These are phyloP conservation scores for Amyelois transitella DNA, from an alignment of 1,140 invertebrate species.

Conservation along the genomic window DNA sequence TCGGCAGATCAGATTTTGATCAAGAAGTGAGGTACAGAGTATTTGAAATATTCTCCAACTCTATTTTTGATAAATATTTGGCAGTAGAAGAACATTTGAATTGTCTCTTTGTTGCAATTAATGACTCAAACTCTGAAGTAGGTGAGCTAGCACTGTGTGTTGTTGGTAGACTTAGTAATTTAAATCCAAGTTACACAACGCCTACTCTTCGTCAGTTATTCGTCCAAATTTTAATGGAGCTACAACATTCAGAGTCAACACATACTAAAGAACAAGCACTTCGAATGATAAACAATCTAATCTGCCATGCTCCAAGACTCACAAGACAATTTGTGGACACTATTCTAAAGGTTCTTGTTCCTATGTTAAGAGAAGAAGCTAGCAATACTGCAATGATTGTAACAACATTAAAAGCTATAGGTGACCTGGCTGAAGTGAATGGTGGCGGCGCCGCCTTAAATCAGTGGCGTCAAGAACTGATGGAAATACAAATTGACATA, in stretches of 20 bases:
- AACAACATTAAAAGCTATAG: slow-evolving; percentile 92
- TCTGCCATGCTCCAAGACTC: slow-evolving; percentile 93
- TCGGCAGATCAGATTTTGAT: slow-evolving; percentile 96
- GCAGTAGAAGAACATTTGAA: slow-evolving; percentile 96
- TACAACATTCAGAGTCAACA: slow-evolving; percentile 95
- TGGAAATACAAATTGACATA: slow-evolving; percentile 93
- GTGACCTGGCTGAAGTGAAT: slow-evolving; percentile 96
- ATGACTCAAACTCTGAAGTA: slow-evolving; percentile 98
- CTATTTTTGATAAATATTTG: slow-evolving; percentile 94
- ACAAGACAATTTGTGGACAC: slow-evolving; percentile 97
- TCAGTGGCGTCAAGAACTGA: slow-evolving; percentile 91
- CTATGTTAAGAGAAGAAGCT: slow-evolving; percentile 92
- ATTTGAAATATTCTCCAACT: slow-evolving; percentile 89
- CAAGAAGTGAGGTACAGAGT: slow-evolving; percentile 95
- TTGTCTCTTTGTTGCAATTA: slow-evolving; percentile 93
- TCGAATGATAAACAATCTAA: slow-evolving; percentile 95
- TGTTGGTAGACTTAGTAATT: slow-evolving; percentile 91
- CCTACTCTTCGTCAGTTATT: slow-evolving; percentile 94
- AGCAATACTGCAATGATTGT: slow-evolving; percentile 94
- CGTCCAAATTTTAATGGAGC: slow-evolving; percentile 93
- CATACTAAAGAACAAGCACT: slow-evolving; percentile 97
- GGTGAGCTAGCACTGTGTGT: slow-evolving; percentile 94
- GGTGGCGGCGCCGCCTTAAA: slow-evolving; percentile 89
- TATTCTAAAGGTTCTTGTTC: slow-evolving; percentile 94
- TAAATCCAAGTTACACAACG: slow-evolving; percentile 99